Conservation (phyloP, 2,113 vertebrate genomes). For the Elachura formosa region DNA sequence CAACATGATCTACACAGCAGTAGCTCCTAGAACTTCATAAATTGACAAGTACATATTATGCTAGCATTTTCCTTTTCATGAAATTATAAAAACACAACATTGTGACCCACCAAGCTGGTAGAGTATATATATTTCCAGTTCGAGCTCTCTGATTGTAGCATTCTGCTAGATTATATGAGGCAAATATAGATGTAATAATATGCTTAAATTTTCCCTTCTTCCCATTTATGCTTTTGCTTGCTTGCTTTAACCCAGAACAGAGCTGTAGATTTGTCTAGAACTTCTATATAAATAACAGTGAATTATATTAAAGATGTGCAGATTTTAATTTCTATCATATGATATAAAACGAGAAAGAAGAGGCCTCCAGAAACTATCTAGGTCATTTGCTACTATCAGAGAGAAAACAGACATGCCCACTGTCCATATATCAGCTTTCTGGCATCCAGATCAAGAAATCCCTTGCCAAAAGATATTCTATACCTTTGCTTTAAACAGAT, state of each 20-base stretch:
- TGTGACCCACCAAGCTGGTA: not conserved
- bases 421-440: not conserved
- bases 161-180: not conserved
- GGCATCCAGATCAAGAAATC: not conserved
- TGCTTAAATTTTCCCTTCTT: not conserved
- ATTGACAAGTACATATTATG: not conserved
- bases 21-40: not conserved
- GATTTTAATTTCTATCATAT: not conserved
- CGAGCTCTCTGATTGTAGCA: not conserved
- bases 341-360: not conserved
- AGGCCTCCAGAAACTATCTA: not conserved
- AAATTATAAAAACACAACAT: not conserved
- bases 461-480: not conserved
- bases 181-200: not conserved
- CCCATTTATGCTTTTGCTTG: not conserved
- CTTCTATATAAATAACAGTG: no score
- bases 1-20: not conserved
- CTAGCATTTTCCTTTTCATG: not conserved
- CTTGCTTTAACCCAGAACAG: not conserved
- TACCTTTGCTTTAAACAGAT: not conserved
- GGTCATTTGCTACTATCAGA: not conserved
- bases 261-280: not conserved
- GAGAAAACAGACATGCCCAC: not conserved
- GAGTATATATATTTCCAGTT: not conserved
- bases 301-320: fast-evolving